These are phyloP conservation scores for Asbolus verrucosus DNA, from an alignment of 1,140 invertebrate species.

Conservation along the genomic window DNA sequence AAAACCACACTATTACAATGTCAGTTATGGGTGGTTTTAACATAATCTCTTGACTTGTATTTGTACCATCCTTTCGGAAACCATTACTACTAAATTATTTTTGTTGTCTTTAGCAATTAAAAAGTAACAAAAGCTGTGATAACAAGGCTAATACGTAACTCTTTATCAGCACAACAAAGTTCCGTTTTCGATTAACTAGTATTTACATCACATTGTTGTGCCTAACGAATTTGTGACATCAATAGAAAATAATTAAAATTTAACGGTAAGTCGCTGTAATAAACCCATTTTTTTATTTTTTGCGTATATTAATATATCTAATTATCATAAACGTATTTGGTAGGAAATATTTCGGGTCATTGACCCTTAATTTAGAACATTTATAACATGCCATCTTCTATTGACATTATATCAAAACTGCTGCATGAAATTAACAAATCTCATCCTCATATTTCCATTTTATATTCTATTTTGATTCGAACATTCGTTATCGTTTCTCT, in stretches of 20 bases:
- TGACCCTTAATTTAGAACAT: too few species aligned
- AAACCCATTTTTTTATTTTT: too few species aligned
- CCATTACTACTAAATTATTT: not conserved
- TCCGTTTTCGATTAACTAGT: constrained; percentile 19
- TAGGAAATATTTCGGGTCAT: too few species aligned
- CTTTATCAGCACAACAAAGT: constrained; percentile 14
- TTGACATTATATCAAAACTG: not conserved
- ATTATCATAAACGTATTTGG: too few species aligned
- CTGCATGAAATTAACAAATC: not conserved
- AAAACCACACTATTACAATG: not conserved
- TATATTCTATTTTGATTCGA: not conserved
- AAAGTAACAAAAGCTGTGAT: not conserved
- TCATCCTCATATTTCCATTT: not conserved
- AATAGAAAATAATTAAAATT: not conserved
- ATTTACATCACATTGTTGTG: constrained; percentile 5
- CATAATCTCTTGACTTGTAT: constrained; percentile 13
- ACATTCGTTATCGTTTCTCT: constrained; percentile 8
- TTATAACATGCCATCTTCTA: too few species aligned
- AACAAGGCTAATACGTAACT: constrained; percentile 3
- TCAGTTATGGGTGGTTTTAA: not conserved
- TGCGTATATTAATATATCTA: too few species aligned
- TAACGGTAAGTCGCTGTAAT: too few species aligned
- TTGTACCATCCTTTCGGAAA: not conserved
- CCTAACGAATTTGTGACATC: not conserved
- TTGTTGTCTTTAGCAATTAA: too few species aligned